phyloP scores from a whole-genome alignment of 2,888 invertebrate genomes.

The Acronicta psi region DNA sequence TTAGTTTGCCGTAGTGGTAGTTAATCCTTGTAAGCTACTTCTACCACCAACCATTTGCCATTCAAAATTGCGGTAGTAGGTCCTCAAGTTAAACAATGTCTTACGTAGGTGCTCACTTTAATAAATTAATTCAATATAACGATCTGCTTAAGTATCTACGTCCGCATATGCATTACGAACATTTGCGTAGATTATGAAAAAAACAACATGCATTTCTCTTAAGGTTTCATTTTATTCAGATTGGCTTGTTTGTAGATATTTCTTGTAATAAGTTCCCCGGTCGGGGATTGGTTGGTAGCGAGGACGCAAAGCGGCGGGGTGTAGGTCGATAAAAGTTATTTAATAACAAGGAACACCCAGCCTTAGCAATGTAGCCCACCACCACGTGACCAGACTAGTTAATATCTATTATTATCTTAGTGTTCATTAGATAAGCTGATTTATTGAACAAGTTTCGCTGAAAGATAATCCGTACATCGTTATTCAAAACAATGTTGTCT shows the following conservation, averaged over 20 bases:
- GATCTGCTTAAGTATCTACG: too few species aligned
- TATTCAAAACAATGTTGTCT: not conserved
- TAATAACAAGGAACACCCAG: conserved; percentile 82
- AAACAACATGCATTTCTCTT: conserved; percentile 35
- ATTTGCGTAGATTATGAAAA: not conserved
- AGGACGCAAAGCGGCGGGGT: conserved; percentile 62
- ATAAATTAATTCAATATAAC: too few species aligned
- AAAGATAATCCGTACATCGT: conserved; percentile 8
- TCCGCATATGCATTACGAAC: not conserved
- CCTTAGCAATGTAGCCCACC: conserved; percentile 62
- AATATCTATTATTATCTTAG: conserved; percentile 44
- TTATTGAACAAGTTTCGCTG: conserved; percentile 33
- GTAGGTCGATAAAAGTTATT: conserved; percentile 85
- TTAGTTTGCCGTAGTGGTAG: too few species aligned
- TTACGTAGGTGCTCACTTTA: too few species aligned
- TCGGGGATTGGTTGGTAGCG: conserved; percentile 56
- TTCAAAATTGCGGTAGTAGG: not conserved
- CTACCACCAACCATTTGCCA: not conserved
- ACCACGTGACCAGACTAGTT: conserved; percentile 67
- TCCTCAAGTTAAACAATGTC: not conserved
- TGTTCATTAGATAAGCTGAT: conserved; percentile 26
- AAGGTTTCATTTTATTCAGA: conserved; percentile 49
- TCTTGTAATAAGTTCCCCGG: conserved; percentile 64
- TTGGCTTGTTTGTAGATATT: conserved; percentile 55
- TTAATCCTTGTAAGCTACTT: not conserved